phyloP scores from a whole-genome alignment of 2,113 vertebrate genomes.

The Kryptolebias marmoratus region DNA sequence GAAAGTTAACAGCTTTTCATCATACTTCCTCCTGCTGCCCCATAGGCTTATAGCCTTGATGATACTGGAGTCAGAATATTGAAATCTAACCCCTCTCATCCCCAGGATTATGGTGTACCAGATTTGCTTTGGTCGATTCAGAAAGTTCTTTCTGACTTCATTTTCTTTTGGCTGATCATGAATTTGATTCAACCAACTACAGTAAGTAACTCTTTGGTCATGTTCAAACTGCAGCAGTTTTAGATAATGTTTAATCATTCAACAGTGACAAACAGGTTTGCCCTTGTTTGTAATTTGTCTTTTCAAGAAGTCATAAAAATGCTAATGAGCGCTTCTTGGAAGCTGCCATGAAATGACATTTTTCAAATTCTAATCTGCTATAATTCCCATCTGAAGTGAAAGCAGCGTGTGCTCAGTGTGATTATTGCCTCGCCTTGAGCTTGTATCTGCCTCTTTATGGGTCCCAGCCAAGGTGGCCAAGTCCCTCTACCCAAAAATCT shows the following conservation, averaged over 20 bases:
- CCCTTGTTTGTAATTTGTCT: conserved; percentile 11
- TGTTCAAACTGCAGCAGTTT: background rate
- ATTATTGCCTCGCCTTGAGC: conserved; percentile 53
- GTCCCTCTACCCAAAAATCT: conserved; percentile 60
- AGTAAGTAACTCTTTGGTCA: background rate
- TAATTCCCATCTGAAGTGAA: conserved; percentile 32
- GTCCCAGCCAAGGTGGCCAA: conserved; percentile 38
- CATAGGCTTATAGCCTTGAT: conserved; percentile 8
- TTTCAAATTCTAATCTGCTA: conserved; percentile 25
- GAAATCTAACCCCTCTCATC: conserved; percentile 15
- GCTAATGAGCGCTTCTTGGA: conserved; percentile 7
- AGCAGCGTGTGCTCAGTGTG: conserved; percentile 31
- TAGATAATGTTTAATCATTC: background rate
- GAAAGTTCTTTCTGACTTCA: conserved; percentile 18
- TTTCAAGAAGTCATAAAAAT: conserved; percentile 10
- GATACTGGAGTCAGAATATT: background rate
- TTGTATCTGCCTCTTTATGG: conserved; percentile 31
- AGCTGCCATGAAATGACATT: background rate
- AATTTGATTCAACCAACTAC: background rate
- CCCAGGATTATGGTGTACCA: background rate
- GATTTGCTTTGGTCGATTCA: conserved; percentile 16
- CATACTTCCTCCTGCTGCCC: conserved; percentile 14
- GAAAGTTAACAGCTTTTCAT: conserved; percentile 25
- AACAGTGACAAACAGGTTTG: conserved; percentile 5
- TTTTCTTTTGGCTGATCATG: conserved; percentile 24